These are phyloP conservation scores for Eudiplozoon nipponicum DNA, from an alignment of 2,888 invertebrate species.

Conservation along the genomic window DNA sequence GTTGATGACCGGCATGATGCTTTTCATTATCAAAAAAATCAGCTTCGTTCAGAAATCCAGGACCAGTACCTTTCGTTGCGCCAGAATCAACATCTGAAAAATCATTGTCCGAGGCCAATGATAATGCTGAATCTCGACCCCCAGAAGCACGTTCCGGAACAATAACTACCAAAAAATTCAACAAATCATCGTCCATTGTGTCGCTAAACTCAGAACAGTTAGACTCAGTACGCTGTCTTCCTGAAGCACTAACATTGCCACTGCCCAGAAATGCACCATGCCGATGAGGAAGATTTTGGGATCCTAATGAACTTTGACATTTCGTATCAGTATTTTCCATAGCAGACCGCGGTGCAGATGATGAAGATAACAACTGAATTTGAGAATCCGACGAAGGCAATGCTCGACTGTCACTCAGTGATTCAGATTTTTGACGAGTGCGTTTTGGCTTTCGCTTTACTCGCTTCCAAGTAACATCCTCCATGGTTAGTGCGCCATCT, in stretches of 20 bases:
- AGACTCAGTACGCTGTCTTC: background rate
- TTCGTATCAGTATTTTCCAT: too few species aligned
- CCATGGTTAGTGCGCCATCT: too few species aligned
- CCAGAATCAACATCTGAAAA: background rate
- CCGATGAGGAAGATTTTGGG: too few species aligned
- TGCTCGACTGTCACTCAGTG: too few species aligned
- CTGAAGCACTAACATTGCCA: too few species aligned
- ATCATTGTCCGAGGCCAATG: background rate
- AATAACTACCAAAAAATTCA: background rate
- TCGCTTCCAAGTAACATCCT: background rate
- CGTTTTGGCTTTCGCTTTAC: background rate
- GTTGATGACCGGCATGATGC: background rate
- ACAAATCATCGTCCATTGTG: background rate
- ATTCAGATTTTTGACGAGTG: background rate
- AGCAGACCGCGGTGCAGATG: too few species aligned
- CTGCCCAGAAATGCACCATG: too few species aligned
- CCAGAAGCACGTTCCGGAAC: background rate
- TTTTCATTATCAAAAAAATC: background rate
- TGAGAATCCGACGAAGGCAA: background rate
- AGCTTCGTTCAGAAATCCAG: background rate
- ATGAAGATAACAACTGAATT: too few species aligned
- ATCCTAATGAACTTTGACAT: too few species aligned
- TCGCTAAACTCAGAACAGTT: slow-evolving; percentile 1
- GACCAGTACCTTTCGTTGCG: background rate
- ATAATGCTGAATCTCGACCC: background rate